These are phyloP conservation scores for Mirza zaza DNA, from an alignment of 2,113 vertebrate species.

Conservation along the genomic window DNA sequence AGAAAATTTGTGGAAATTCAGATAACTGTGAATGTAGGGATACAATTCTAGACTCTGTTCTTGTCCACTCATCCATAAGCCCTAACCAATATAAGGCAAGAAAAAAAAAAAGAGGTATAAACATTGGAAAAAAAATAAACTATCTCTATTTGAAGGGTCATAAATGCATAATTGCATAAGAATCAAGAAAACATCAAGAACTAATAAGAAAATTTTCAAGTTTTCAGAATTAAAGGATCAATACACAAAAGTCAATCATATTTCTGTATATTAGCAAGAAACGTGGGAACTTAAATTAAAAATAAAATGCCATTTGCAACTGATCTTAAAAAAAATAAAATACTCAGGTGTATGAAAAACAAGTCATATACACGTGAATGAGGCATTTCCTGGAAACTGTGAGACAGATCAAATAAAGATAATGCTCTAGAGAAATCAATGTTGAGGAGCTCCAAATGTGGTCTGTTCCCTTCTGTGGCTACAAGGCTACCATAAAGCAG, in stretches of 20 bases:
- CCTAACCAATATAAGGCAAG: background rate
- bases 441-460: background rate
- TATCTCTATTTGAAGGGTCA: background rate
- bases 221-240: background rate
- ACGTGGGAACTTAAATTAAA: background rate
- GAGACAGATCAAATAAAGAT: background rate
- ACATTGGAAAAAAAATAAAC: background rate
- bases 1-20: background rate
- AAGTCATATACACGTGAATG: background rate
- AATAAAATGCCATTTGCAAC: background rate
- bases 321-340: background rate
- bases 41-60: background rate
- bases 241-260: background rate
- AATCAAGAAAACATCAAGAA: background rate
- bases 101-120: background rate
- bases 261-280: background rate
- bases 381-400: background rate
- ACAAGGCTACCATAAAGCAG: background rate
- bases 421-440: background rate
- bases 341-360: background rate
- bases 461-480: background rate
- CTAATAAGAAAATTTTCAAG: background rate
- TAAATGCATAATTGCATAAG: background rate
- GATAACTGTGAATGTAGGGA: background rate
- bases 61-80: background rate